These are phyloP conservation scores for Tragelaphus scriptus DNA, from an alignment of 2,113 vertebrate species.

Conservation along the genomic window DNA sequence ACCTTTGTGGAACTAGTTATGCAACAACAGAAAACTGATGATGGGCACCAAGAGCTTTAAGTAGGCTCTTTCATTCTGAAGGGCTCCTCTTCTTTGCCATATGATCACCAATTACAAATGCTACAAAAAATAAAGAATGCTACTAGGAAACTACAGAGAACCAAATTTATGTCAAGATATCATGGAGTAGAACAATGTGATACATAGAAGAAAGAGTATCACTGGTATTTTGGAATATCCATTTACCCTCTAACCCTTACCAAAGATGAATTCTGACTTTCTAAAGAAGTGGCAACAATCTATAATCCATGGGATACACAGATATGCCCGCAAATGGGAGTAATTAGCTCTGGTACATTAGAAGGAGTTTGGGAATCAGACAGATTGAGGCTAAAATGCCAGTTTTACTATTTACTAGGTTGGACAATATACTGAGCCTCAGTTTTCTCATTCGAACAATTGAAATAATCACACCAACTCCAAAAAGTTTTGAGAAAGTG, in stretches of 20 bases:
- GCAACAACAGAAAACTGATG: neutral
- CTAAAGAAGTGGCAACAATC: neutral
- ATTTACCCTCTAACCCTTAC: neutral
- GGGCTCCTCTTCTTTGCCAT: neutral
- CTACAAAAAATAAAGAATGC: neutral
- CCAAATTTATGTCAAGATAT: neutral
- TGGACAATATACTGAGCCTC: neutral
- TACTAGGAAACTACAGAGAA: neutral
- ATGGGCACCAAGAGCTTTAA: neutral
- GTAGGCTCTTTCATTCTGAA: neutral
- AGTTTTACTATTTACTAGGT: neutral
- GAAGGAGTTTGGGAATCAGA: neutral
- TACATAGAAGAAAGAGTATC: neutral
- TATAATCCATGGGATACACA: neutral
- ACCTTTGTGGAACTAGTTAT: neutral
- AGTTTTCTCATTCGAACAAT: neutral
- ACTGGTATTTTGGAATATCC: neutral
- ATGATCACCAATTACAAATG: neutral
- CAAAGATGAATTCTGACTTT: neutral
- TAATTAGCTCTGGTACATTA: neutral
- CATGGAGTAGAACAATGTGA: neutral
- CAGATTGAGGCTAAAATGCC: neutral
- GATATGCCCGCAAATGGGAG: neutral
- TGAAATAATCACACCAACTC: neutral
- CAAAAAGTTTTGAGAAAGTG: neutral